phyloP scores from a whole-genome alignment of 2,113 vertebrate genomes.

The Cricetomys ansorgei region DNA sequence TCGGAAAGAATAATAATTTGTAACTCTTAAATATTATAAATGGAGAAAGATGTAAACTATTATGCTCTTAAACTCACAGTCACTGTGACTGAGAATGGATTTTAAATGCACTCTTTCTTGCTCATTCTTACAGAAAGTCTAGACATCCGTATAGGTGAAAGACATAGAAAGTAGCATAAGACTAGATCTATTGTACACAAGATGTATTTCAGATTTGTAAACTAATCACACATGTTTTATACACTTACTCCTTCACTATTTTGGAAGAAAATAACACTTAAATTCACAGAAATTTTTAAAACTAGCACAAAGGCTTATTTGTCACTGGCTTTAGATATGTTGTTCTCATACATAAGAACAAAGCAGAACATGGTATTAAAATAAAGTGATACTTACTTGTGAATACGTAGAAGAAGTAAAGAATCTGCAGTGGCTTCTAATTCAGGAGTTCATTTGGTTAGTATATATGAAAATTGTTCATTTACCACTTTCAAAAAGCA shows the following conservation, averaged over 20 bases:
- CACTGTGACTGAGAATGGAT: neutral
- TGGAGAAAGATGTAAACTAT: neutral
- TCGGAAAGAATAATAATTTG: neutral
- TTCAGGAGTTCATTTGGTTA: slow-evolving; percentile 17
- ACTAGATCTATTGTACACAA: neutral
- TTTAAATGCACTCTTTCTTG: neutral
- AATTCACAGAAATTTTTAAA: neutral
- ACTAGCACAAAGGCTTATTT: neutral
- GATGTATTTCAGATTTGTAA: neutral
- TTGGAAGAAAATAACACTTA: neutral
- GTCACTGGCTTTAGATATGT: neutral
- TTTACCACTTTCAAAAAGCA: neutral
- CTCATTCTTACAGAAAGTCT: neutral
- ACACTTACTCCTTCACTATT: neutral
- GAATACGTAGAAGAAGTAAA: slow-evolving; percentile 30
- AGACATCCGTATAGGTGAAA: neutral
- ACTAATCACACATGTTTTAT: neutral
- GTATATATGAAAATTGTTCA: slow-evolving; percentile 24
- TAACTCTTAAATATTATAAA: neutral
- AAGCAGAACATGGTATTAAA: slow-evolving; percentile 55
- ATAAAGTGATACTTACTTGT: slow-evolving; percentile 44
- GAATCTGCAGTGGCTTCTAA: neutral
- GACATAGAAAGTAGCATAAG: neutral
- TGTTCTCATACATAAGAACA: slow-evolving; percentile 11
- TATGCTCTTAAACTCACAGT: neutral